Evolutionary conservation across 53 echinoderm and acorn worm genomes (phyloP).

Genomic region (Paracentrotus lividus): DNA sequence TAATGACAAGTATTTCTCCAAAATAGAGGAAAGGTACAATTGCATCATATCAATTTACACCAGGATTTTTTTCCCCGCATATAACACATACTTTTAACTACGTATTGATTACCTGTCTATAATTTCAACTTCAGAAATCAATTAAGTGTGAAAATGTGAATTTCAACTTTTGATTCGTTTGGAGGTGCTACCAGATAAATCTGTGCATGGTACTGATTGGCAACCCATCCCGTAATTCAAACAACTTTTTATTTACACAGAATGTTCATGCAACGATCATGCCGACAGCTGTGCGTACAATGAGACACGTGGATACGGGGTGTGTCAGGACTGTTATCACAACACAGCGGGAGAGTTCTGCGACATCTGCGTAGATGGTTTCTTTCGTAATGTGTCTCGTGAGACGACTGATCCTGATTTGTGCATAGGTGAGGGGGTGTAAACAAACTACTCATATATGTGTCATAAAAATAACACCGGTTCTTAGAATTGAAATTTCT

Average conservation of each 20-base stretch:
- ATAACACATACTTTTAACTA: too few relatives aligned
- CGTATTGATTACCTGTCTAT: not conserved
- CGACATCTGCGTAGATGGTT: conserved; percentile 86
- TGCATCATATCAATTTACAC: too few relatives aligned
- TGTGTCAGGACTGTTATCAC: conserved; percentile 84
- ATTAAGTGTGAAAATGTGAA: not conserved
- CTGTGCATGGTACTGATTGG: not conserved
- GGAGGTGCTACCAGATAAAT: conserved; percentile 20
- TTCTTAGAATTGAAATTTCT: not conserved
- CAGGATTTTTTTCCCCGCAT: too few relatives aligned
- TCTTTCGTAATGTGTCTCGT: conserved; percentile 78
- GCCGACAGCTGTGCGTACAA: conserved; percentile 88
- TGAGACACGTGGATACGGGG: conserved; percentile 81
- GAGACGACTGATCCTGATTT: conserved; percentile 50
- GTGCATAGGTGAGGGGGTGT: conserved; percentile 69
- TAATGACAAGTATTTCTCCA: too few relatives aligned
- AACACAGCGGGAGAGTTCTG: conserved; percentile 90
- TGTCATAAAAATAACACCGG: not conserved
- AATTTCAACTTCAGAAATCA: not conserved
- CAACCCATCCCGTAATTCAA: conserved; percentile 6
- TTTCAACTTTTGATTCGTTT: not conserved
- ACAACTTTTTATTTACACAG: conserved; percentile 67
- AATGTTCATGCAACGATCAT: conserved; percentile 91
- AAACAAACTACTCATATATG: not conserved
- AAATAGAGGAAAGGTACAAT: too few relatives aligned